Conservation (phyloP, 2,113 vertebrate species). For the Engystomops pustulosus region DNA sequence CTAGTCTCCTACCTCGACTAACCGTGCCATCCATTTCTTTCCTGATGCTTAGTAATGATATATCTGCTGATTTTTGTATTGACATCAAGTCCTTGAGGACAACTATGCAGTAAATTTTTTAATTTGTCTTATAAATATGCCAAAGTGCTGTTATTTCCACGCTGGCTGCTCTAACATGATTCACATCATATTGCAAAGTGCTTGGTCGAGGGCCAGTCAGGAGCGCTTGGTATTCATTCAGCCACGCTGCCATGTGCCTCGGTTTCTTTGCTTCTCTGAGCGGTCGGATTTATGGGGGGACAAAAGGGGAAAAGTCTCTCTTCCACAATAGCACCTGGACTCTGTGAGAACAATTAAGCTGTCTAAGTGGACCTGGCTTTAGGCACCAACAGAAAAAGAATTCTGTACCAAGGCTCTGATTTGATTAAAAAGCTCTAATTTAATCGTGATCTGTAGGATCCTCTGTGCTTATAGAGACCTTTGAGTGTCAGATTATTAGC, state of each 20-base stretch:
- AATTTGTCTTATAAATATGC: constrained; percentile 52
- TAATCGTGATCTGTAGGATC: constrained; percentile 6
- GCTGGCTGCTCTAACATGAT: constrained; percentile 23
- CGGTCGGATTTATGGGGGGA: constrained; percentile 25
- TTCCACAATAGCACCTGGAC: constrained; percentile 23
- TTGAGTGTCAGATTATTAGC: constrained; percentile 11
- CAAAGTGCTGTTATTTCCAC: constrained; percentile 34
- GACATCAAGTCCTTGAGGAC: constrained; percentile 48
- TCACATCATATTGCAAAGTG: constrained; percentile 49
- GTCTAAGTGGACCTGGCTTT: constrained; percentile 36
- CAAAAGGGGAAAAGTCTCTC: constrained; percentile 1
- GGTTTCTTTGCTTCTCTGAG: constrained; percentile 6
- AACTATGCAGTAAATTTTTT: constrained; percentile 41
- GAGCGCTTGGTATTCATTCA: constrained; percentile 3
- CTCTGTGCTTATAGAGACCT: constrained; percentile 2
- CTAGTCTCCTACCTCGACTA: neutral
- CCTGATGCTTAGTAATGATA: neutral
- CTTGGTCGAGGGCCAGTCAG: constrained; percentile 41
- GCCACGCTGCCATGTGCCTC: constrained; percentile 1
- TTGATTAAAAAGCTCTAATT: constrained; percentile 45
- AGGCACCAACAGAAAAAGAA: constrained; percentile 14
- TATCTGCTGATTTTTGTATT: neutral
- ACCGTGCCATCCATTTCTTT: neutral
- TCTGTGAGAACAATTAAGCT: constrained; percentile 35
- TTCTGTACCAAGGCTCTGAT: constrained; percentile 11